Base-by-base conservation (phyloP, 1,140 invertebrate species). In the Solenopsis invicta region DNA sequence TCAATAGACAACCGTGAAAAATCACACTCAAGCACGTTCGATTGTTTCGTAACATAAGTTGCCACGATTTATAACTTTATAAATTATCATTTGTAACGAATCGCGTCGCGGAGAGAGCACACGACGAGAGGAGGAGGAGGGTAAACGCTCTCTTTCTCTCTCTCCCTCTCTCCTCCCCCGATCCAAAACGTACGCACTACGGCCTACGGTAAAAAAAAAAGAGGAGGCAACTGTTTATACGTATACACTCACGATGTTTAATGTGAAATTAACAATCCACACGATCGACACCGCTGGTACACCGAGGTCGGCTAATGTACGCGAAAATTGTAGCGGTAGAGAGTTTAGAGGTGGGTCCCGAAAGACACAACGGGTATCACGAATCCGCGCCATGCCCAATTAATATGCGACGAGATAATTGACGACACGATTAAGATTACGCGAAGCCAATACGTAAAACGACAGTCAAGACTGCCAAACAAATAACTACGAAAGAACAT, bases 131-230 rank as follows among this genome's bases (percentile, higher is more conserved):
- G 24, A 24, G 34, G 12, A 48, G 6, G 62, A 5, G 29, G 13
- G 13, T 5, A 24, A 24, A 34, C 24, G n/a, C n/a, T n/a, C n/a
- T 29, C 29, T 29, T 29, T 29, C 29, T 29, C 29, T 29, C 29
- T 29, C 29, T 37, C 62, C 29, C 59, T 61, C 29, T 18, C 45
- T 6, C 16, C 21, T 34, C 21, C 62, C 2, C n/a, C 3, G 2
- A 21, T 21, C 45, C 34, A 29, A 56, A 62, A 74, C 69, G 69
- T 75, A 84, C 41, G 69, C 80, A 52, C 24, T 62, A 84, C 69
- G 89, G 89, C 89, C 89, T 90, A 90, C 80, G 80, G 54, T 84
- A 54, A 81, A 81, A 29, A 29, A 84, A 82, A 61, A 59, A 61
- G 45, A 72, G 13, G 54, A 77, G 10, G 24, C 61, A 82, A 24